A percentile compares a stretch with the other conserved stretches of the same genome.
Conservation (phyloP, 2,888 invertebrate genomes). For the Nysson spinosus region DNA sequence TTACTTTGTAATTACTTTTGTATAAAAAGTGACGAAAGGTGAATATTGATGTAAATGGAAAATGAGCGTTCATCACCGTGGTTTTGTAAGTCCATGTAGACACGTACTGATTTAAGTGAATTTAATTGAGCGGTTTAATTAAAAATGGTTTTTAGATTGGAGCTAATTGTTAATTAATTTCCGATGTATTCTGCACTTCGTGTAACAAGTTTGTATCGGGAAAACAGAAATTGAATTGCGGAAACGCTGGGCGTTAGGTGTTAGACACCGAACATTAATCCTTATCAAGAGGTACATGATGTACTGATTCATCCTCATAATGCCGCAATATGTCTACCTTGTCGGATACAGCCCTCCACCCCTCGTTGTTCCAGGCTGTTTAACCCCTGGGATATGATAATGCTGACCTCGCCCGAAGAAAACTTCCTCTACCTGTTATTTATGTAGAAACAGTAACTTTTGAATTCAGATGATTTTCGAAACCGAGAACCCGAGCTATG, state of each 20-base stretch:
- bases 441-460: conserved; percentile 18
- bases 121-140: too few species aligned
- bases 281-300: conserved; percentile 43
- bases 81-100: too few species aligned
- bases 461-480: conserved; percentile 9
- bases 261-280: conserved; percentile 41
- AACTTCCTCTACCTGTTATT: conserved; percentile 34
- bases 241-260: conserved; percentile 5
- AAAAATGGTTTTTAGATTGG: too few species aligned
- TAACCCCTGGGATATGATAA: conserved; percentile 48
- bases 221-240: conserved; percentile 19
- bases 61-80: too few species aligned
- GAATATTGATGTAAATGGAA: too few species aligned
- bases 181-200: too few species aligned
- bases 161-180: too few species aligned
- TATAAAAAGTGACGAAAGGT: too few species aligned
- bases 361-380: conserved; percentile 40
- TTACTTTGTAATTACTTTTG: too few species aligned
- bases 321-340: conserved; percentile 49
- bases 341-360: conserved; percentile 42
- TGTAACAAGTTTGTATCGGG: conserved; percentile 2
- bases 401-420: conserved; percentile 38
- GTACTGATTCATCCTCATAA: conserved; percentile 56
- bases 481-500: too few species aligned
- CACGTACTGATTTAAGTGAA: too few species aligned